These are phyloP conservation scores for Anser cygnoides DNA, from an alignment of 2,113 vertebrate species.

Conservation along the genomic window DNA sequence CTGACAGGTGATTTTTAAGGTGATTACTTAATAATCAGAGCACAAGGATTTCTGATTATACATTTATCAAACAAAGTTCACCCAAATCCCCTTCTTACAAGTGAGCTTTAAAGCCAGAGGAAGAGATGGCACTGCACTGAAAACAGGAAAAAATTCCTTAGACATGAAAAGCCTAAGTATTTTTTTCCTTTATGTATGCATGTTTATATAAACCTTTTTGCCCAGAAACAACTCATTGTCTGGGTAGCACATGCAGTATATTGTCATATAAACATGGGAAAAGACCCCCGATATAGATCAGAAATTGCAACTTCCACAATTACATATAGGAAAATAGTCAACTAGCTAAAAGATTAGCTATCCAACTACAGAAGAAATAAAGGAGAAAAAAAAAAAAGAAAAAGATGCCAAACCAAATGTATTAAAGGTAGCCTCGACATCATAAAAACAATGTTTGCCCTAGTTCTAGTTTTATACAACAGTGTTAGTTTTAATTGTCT, in stretches of 20 bases:
- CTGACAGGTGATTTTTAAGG: background rate
- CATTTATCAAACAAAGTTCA: background rate
- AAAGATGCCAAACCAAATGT: background rate
- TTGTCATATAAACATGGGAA: background rate
- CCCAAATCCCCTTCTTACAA: background rate
- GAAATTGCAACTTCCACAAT: background rate
- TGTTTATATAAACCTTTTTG: background rate
- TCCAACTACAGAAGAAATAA: background rate
- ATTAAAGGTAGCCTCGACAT: background rate
- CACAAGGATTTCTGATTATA: background rate
- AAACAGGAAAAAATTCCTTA: background rate
- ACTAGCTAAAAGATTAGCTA: background rate
- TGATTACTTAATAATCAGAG: background rate
- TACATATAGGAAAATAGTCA: rapidly evolving
- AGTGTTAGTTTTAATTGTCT: background rate
- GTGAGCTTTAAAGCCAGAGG: background rate
- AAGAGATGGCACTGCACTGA: background rate
- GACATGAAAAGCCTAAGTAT: background rate
- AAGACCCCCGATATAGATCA: background rate
- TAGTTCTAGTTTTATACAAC: rapidly evolving
- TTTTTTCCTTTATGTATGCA: background rate
- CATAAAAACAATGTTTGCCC: background rate
- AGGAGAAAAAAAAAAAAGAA: background rate
- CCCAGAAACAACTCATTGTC: background rate
- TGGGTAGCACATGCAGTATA: background rate